Evolutionary conservation across 53 echinoderm and acorn worm species (phyloP).

Genomic region (Actinopyga echinites): DNA sequence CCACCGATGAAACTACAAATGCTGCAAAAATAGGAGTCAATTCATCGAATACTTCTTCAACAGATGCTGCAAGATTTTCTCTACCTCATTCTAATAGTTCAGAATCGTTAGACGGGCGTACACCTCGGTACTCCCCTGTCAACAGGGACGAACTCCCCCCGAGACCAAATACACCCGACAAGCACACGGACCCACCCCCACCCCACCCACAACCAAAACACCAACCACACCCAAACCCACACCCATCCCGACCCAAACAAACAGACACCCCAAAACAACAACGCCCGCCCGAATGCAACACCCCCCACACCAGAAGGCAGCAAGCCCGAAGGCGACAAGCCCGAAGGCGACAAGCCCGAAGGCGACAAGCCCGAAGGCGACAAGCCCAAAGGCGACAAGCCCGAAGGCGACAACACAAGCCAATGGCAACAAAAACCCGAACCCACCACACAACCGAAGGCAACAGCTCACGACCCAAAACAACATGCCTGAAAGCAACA

Average conservation of each 20-base stretch:
- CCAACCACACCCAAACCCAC: neutral
- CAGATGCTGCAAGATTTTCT: constrained; percentile 43
- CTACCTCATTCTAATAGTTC: constrained; percentile 39
- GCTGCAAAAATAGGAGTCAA: constrained; percentile 12
- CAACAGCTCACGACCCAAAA: too few relatives aligned
- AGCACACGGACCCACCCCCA: constrained; percentile 24
- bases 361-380: too few relatives aligned
- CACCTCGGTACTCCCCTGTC: neutral
- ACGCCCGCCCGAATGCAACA: too few relatives aligned
- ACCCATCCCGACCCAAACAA: too few relatives aligned
- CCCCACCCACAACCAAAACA: neutral
- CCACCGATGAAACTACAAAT: constrained; percentile 25
- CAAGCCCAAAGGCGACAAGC: too few relatives aligned
- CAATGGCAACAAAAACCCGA: too few relatives aligned
- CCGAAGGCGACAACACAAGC: too few relatives aligned
- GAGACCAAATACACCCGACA: constrained; percentile 80
- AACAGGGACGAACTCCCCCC: constrained; percentile 63
- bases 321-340: too few relatives aligned
- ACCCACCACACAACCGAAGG: too few relatives aligned
- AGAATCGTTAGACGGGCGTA: constrained; percentile 24
- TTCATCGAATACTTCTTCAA: neutral
- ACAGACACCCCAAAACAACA: constrained; percentile 38
- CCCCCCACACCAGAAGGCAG: too few relatives aligned
- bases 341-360: too few relatives aligned
- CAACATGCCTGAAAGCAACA: too few relatives aligned